Evolutionary conservation across 2,797 vertebrate species (phyloP).

Genomic region (Aselliscus stoliczkanus): DNA sequence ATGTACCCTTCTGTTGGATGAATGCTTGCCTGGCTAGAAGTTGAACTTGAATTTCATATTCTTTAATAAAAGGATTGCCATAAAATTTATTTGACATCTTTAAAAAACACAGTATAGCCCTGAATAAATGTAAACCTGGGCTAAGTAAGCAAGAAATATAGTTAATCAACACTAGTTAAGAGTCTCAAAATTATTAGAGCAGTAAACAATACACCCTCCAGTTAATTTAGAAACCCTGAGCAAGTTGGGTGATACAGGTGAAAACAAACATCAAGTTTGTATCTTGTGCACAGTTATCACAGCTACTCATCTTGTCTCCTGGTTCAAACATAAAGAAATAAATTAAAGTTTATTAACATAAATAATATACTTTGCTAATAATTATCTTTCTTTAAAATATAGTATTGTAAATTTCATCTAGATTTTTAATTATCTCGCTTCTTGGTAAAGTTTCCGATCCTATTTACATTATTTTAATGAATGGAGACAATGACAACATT

Average conservation of each 20-base stretch:
- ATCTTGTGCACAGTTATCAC: rapidly evolving
- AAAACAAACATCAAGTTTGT: background rate
- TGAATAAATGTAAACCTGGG: background rate
- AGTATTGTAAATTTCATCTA: background rate
- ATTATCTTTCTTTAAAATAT: background rate
- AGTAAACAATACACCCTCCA: background rate
- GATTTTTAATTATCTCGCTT: background rate
- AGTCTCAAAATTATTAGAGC: background rate
- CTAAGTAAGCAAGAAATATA: background rate
- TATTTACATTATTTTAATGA: background rate
- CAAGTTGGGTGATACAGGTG: background rate
- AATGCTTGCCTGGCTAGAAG: background rate
- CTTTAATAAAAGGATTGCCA: background rate
- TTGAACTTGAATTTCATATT: background rate
- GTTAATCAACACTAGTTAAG: background rate
- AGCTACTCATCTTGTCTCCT: background rate
- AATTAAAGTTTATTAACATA: background rate
- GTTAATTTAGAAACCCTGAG: background rate
- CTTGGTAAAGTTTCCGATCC: background rate
- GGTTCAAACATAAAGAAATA: background rate
- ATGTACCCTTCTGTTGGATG: background rate
- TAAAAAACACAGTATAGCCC: background rate
- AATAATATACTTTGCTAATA: background rate
- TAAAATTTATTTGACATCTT: background rate
- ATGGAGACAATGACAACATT: background rate